Evolutionary conservation across 2,797 vertebrate genomes (phyloP), one percentile per base, ranked within the genome.

Genomic region (Aplochiton taeniatus): DNA sequence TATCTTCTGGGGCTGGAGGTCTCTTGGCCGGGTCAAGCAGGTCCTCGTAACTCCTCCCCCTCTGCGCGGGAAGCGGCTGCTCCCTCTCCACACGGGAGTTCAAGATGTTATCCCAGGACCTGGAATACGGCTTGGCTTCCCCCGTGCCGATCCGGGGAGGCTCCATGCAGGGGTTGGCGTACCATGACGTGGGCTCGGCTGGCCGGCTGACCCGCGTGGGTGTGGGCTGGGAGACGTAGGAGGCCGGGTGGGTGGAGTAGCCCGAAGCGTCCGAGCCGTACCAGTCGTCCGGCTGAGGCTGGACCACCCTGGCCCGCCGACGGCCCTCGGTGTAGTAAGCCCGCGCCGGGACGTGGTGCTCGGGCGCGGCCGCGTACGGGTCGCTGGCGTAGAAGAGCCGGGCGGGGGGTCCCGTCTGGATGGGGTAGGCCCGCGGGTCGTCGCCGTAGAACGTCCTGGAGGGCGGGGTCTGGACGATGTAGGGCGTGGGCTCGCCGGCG

Each of bases 21-120:
- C 83, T 79, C 64, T 93, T 94, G 61, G 94, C 94, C 0, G 92
- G 91, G 68, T 92, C 89, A 14, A 96, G 92, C 69, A 99, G 92
- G 84, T 98, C 95, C 75, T 98, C 96, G 0, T 97, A 96, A 85
- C 97, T 99, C 81, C 95, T 96, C 64, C 96, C 95, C 0, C 95
- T 93, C 66, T 94, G 92, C 58, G 96, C 87, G 44, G 90, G 87
- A 63, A 92, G 90, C 49, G 88, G 93, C 66, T 95, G 95, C 57
- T 98, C 95, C 52, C 89, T 89, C 82, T 92, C 95, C 0, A 90
- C 89, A 0, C 83, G 89, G 0, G 95, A 93, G 0, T 94, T 93
- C 31, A 99, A 91, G 72, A 99, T 98, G 80, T 98, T 97, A 80
- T 99, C 97, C 96, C 97, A 99, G 51, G 97, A 99, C 66, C 95